Evolutionary conservation across 2,888 invertebrate genomes (phyloP).

Genomic region (Crossocerus cetratus): DNA sequence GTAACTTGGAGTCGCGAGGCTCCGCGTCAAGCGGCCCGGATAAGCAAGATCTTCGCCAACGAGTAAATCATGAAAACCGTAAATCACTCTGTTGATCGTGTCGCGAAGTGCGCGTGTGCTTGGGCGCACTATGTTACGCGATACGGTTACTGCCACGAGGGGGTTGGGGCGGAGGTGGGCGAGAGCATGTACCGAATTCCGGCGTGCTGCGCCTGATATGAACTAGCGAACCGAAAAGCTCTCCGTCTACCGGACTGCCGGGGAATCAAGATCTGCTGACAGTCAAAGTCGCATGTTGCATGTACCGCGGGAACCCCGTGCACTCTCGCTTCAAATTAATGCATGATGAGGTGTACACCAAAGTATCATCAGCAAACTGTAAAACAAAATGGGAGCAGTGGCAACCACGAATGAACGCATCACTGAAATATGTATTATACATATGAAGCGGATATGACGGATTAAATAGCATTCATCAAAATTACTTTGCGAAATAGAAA

Average conservation of each 20-base stretch:
- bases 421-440: too few relatives aligned
- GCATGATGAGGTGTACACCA: too few relatives aligned
- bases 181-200: slow-evolving; percentile 4
- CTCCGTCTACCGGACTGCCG: not conserved
- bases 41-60: slow-evolving; percentile 1
- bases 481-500: too few relatives aligned
- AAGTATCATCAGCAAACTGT: too few relatives aligned
- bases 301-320: not conserved
- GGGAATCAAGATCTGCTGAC: slow-evolving; percentile 1
- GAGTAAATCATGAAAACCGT: slow-evolving; percentile 3
- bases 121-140: too few relatives aligned
- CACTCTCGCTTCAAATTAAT: not conserved
- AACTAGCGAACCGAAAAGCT: slow-evolving; percentile 4
- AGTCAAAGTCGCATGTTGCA: slow-evolving; percentile 5
- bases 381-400: too few relatives aligned
- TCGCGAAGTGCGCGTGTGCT: not conserved
- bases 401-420: too few relatives aligned
- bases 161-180: not conserved
- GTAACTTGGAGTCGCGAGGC: too few relatives aligned
- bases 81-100: not conserved
- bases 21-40: not conserved
- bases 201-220: not conserved
- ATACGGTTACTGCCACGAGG: not conserved
- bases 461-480: too few relatives aligned
- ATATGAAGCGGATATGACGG: too few relatives aligned